Percentiles rank a stretch among this genome's conserved stretches.
Conservation (phyloP, 2,888 invertebrate species). For the Dione juno region DNA sequence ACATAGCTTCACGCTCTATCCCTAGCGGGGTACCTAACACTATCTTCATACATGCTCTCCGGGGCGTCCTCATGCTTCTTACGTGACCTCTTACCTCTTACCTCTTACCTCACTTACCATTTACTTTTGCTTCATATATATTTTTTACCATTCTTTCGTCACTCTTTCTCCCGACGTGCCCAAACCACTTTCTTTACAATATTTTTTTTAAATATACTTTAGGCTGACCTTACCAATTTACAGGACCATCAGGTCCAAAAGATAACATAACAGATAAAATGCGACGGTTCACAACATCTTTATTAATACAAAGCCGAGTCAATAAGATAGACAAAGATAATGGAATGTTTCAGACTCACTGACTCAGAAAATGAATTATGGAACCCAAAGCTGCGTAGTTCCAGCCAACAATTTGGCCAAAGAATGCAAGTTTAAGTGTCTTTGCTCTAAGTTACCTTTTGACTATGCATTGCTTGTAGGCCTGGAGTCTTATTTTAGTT, state of each 20-base stretch:
- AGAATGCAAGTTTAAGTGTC: neutral
- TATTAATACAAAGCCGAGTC: slow-evolving; percentile 28
- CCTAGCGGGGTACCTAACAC: too few relatives aligned
- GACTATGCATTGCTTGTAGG: too few relatives aligned
- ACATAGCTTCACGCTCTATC: too few relatives aligned
- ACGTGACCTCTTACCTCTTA: too few relatives aligned
- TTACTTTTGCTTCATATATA: too few relatives aligned
- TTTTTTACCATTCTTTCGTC: too few relatives aligned
- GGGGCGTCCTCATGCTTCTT: too few relatives aligned
- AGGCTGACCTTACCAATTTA: neutral
- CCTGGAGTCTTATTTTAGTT: too few relatives aligned
- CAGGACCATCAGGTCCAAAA: neutral
- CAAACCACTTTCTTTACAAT: too few relatives aligned
- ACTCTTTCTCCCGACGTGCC: too few relatives aligned
- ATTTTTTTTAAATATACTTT: neutral
- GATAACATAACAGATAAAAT: slow-evolving; percentile 12
- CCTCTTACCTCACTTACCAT: too few relatives aligned
- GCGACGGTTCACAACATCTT: slow-evolving; percentile 21
- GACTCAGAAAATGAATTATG: slow-evolving; percentile 48
- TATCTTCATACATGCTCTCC: too few relatives aligned
- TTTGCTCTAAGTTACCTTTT: neutral
- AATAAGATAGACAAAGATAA: slow-evolving; percentile 38
- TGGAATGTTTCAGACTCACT: slow-evolving; percentile 44
- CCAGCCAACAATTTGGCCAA: slow-evolving; percentile 27
- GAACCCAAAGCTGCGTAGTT: slow-evolving; percentile 35